These are phyloP conservation scores for Drosophila bocki DNA, from an alignment of 1,140 invertebrate genomes.

Conservation along the genomic window DNA sequence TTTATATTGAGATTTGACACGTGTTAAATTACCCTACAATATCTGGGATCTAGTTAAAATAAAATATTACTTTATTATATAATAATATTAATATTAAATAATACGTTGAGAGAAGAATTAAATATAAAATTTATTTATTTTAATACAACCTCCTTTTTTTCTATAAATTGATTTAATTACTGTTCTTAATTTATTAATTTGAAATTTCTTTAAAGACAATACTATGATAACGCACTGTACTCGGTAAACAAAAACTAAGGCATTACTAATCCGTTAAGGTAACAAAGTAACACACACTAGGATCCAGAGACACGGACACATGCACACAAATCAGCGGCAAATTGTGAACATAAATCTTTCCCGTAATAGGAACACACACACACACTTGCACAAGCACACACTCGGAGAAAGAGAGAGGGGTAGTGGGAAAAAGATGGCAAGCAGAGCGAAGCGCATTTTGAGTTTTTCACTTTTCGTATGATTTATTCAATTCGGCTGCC, in stretches of 20 bases:
- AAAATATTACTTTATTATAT: no score
- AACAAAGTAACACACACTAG: constrained; percentile 45
- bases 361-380: constrained; percentile 63
- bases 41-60: no score
- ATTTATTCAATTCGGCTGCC: constrained; percentile 53
- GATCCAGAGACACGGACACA: constrained; percentile 6
- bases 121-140: no score
- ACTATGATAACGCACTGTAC: constrained; percentile 9
- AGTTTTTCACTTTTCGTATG: constrained; percentile 53
- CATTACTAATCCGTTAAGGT: constrained; percentile 61
- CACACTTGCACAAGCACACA: constrained; percentile 23
- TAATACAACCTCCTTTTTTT: background rate
- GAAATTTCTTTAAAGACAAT: no score
- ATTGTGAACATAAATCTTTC: constrained; percentile 70
- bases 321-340: constrained; percentile 52
- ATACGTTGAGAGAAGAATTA: no score
- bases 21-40: no score
- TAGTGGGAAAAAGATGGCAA: constrained; percentile 19
- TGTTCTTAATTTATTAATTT: no score
- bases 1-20: no score
- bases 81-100: no score
- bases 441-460: constrained; percentile 35
- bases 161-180: background rate
- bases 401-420: background rate
- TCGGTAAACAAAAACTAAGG: constrained; percentile 33